These are phyloP conservation scores for Sprattus sprattus DNA, from an alignment of 2,113 vertebrate genomes.

Conservation along the genomic window DNA sequence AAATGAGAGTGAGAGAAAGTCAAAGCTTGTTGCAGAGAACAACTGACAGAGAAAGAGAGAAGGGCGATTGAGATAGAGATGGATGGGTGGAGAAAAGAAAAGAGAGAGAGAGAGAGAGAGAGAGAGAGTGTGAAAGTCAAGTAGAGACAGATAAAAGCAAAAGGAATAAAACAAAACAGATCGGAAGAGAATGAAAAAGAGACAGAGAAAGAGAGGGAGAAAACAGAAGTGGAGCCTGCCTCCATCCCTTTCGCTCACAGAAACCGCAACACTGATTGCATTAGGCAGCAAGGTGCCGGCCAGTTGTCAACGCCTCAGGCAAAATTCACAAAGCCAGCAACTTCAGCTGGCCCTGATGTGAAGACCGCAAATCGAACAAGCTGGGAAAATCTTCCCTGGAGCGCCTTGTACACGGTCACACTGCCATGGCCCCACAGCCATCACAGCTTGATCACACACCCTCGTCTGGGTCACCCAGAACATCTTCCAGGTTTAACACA, in stretches of 20 bases:
- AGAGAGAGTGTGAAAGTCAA: too few species aligned
- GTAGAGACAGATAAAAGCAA: neutral
- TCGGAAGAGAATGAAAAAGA: neutral
- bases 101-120: neutral
- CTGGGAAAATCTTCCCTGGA: neutral
- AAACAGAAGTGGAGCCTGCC: neutral
- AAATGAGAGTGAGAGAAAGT: neutral
- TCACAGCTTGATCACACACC: neutral
- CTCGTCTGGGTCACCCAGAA: neutral
- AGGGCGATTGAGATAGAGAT: neutral
- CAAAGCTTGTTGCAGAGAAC: neutral
- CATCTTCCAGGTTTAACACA: neutral
- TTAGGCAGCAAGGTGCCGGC: constrained; percentile 1
- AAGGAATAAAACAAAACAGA: neutral
- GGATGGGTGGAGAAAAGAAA: too few species aligned
- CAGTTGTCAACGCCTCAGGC: neutral
- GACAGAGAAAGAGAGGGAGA: neutral
- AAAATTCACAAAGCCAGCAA: neutral
- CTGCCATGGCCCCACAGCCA: neutral
- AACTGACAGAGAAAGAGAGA: neutral
- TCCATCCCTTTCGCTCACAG: neutral
- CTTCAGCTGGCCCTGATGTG: neutral
- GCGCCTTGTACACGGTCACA: neutral
- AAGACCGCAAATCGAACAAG: neutral
- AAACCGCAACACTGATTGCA: neutral